Evolutionary conservation across 1,140 invertebrate genomes (phyloP).

Genomic region (Gonioctena quinquepunctata): DNA sequence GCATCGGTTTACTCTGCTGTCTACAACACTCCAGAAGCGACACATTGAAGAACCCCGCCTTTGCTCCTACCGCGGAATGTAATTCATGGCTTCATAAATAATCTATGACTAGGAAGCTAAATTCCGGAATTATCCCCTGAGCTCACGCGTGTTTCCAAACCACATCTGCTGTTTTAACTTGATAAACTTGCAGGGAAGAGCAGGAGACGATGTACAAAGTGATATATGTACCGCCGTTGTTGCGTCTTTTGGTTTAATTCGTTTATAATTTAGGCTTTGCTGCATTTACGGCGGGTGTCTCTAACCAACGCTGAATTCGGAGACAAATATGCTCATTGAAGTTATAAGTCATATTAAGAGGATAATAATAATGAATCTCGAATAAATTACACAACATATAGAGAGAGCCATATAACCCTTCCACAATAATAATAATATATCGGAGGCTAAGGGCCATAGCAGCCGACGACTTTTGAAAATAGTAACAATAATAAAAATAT

Average conservation of each 20-base stretch:
- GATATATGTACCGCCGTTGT: not conserved
- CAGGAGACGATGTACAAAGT: not conserved
- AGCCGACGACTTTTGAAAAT: no score
- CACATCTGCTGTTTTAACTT: slow-evolving; percentile 29
- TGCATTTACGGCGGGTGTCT: not conserved
- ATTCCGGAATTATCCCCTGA: slow-evolving; percentile 30
- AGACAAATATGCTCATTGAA: no score
- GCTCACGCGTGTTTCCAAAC: slow-evolving; percentile 28
- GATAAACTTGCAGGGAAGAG: not conserved
- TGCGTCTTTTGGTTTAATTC: not conserved
- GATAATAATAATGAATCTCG: no score
- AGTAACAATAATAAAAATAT: no score
- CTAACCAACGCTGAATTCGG: not conserved
- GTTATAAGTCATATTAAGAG: no score
- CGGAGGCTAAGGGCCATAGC: no score
- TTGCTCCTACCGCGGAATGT: slow-evolving; percentile 27
- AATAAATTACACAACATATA: no score
- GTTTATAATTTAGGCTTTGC: not conserved
- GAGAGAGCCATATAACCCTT: no score
- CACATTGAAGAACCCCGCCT: not conserved
- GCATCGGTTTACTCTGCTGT: not conserved
- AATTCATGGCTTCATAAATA: slow-evolving; percentile 37
- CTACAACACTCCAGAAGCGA: not conserved
- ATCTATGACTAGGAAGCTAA: slow-evolving; percentile 34
- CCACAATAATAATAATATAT: no score